Evolutionary conservation across 2,113 vertebrate species (phyloP), one percentile per base, ranked within the genome.

Genomic region (Riparia riparia): DNA sequence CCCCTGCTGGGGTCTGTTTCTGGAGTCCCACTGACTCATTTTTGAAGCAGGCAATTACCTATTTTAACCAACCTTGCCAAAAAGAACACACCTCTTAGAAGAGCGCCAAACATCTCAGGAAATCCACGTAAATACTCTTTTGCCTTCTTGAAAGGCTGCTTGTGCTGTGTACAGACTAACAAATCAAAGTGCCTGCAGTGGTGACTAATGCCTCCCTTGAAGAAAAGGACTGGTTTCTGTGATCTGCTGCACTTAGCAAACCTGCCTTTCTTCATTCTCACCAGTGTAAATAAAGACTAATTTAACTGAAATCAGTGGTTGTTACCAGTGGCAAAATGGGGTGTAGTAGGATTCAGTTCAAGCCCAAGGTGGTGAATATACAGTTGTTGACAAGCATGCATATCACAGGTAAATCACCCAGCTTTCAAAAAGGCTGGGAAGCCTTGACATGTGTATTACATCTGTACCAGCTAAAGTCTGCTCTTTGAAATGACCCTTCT

Each of bases 131-230:
- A 94, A 91, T 25, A 41, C 42, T 60, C 34, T 50, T 56, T 32
- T 79, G 37, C 81, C 83, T 72, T 87, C 74, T 77, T 6, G 5
- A 94, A 73, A 82, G 82, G 47, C 34, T 86, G 41, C 31, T 85
- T 58, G 28, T 50, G 19, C 50, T 78, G 22, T 34, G 82, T 81
- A 61, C 41, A 89, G 49, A 63, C 57, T 49, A 71, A 86, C 79
- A 86, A 80, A 81, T 58, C 79, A 71, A 81, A 70, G 37, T 32
- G 69, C 76, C 68, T 89, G 44, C 47, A 53, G 39, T 49, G 41
- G 60, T 96, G 96, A 94, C 96, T 94, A 96, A 97, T 84, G 44
- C n/a, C 45, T 93, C 71, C 79, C 86, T 57, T 71, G 88, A 94
- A 96, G 87, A 76, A 96, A 91, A 96, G 84, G 57, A 93, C 82